These are phyloP conservation scores for Gadopsis marmoratus DNA, from an alignment of 2,797 vertebrate species.

Conservation along the genomic window DNA sequence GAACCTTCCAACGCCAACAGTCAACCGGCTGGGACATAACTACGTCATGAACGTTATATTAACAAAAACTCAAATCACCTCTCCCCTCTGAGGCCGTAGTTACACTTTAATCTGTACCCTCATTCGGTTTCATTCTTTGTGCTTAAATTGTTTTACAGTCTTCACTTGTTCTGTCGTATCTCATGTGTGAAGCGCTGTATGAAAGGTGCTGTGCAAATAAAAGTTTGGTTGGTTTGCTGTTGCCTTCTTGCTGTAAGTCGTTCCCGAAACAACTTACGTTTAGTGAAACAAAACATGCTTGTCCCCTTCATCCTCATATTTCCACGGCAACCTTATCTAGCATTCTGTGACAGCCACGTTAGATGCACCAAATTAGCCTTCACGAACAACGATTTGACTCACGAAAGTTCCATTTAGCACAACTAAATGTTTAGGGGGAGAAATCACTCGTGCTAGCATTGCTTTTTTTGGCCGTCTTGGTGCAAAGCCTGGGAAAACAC, in stretches of 20 bases:
- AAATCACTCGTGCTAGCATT: constrained; percentile 55
- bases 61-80: too few species aligned
- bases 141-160: too few species aligned
- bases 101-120: constrained; percentile 5
- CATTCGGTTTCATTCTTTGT: constrained; percentile 12
- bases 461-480: constrained; percentile 57
- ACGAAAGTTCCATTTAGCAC: neutral
- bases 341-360: constrained; percentile 30
- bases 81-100: too few species aligned
- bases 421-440: neutral
- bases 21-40: too few species aligned
- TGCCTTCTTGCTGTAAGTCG: constrained; percentile 58
- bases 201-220: too few species aligned
- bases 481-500: constrained; percentile 49
- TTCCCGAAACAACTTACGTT: constrained; percentile 52
- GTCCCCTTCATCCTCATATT: constrained; percentile 31
- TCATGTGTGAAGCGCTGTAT: too few species aligned
- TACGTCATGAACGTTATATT: too few species aligned
- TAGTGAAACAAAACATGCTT: constrained; percentile 35
- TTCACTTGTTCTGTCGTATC: too few species aligned
- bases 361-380: constrained; percentile 6
- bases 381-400: constrained; percentile 6
- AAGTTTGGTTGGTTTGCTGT: neutral
- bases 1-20: too few species aligned
- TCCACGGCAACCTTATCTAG: constrained; percentile 39